Base-by-base conservation (phyloP, 2,797 vertebrate genomes). In the Siniperca scherzeri region DNA sequence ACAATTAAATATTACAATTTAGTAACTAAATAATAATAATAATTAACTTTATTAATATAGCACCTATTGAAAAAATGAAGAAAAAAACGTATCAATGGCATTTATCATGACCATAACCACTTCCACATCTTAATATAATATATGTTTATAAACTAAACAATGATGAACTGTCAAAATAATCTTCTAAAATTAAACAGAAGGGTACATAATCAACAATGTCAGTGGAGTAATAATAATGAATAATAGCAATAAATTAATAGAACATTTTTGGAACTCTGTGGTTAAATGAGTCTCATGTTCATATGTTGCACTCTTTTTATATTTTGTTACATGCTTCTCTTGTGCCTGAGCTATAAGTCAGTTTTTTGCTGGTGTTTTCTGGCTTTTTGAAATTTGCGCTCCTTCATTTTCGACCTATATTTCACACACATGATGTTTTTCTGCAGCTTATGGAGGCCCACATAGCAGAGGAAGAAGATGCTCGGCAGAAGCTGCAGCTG, bases 401-500 rank as follows among this genome's bases (percentile, higher is more conserved):
- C n/a, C 12, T 38, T 53, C 7, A 25, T 22, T 27, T 50, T 17
- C 16, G 12, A n/a, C 8, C 13, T 25, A 3, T 40, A 10, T 42
- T 40, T 69, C 2, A 25, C 27, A 16, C 30, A n/a, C 19, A 3
- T 40, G 1, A 19, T 57, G 52, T 55, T 27, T 42, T 7, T 1
- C 16, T 19, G 42, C 80, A 99, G 98, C 95, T 97, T 21, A 96
- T 99, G 80, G 98, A 99, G 85, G 95, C 97, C 7, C 98, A 98
- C 86, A 93, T 99, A 17, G 96, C 96, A 10, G 96, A 97, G 82
- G 97, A 98, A 73, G 98, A 99, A 80, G 98, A 97, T 0, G 97
- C 97, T 1, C 96, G 96, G 64, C 98, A 99, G 95, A 98, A 97
- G 85, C 92, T 99, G 30, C 98, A 98, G 84, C 95, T 99, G 72